Evolutionary conservation across 2,113 vertebrate species (phyloP).

Genomic region (Saccopteryx leptura): DNA sequence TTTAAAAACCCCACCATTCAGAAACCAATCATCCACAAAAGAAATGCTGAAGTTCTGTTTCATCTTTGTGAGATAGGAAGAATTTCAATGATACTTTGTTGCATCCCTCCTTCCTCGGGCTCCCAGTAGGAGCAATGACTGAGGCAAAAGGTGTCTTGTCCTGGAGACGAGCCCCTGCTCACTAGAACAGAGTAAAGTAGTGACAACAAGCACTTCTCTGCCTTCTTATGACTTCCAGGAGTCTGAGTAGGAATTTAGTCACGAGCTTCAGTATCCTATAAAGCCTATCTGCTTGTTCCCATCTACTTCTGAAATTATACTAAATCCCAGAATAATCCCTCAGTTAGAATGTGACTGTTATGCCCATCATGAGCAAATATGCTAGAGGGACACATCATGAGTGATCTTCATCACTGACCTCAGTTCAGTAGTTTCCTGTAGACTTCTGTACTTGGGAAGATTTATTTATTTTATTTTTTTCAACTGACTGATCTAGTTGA

Average conservation of each 20-base stretch:
- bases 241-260: neutral
- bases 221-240: neutral
- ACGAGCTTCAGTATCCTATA: neutral
- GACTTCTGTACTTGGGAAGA: neutral
- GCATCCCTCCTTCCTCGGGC: neutral
- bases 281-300: neutral
- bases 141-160: neutral
- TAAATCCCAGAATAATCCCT: neutral
- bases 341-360: neutral
- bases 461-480: neutral
- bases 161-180: neutral
- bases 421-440: slow-evolving; percentile 42
- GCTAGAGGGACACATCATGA: neutral
- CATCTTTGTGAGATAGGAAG: neutral
- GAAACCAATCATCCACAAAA: neutral
- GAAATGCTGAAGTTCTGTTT: neutral
- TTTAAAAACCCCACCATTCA: neutral
- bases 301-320: slow-evolving; percentile 49
- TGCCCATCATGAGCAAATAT: neutral
- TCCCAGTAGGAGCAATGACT: neutral
- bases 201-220: slow-evolving; percentile 7
- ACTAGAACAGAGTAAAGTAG: neutral
- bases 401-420: slow-evolving; percentile 30
- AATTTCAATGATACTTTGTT: slow-evolving; percentile 6
- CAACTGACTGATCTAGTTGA: neutral